Evolutionary conservation across 2,113 vertebrate genomes (phyloP), one percentile per base, ranked within the genome.

Genomic region (Pseudopipra pipra): DNA sequence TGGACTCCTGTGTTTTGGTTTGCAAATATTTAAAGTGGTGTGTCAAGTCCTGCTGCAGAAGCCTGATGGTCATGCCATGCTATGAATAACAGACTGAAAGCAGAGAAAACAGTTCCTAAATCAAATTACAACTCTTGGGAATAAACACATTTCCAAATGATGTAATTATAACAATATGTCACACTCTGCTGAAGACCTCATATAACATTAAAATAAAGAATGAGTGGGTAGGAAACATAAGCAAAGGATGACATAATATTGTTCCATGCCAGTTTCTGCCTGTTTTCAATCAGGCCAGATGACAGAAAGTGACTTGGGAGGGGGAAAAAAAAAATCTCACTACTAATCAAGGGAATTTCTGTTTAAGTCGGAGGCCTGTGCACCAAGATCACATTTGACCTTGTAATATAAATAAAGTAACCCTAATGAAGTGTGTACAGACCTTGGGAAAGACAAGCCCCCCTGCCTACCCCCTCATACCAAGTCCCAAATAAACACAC

Each of bases 151-250:
- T 97, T 97, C 87, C 56, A 94, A 97, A 96, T 97, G 97, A 97
- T 94, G 81, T 97, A 97, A 98, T 97, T 97, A 94, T 85, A 97
- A 98, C 89, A 98, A 96, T 95, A 98, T 97, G 96, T 94, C 95
- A 97, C 88, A 95, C 92, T 68, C 95, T n/a, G 66, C 74, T 96
- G 94, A 93, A 96, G 96, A 98, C 96, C 92, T 97, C 97, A 95
- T 97, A 95, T 92, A 97, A 96, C 82, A 95, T 93, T 95, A 93
- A 97, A 77, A 97, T 95, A 97, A 97, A 97, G 92, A 97, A 97
- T 63, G 83, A 95, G 94, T 92, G 95, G 74, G 78, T 96, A 96
- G 82, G 87, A 98, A 97, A 92, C 95, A 91, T 85, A 97, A 97
- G 95, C 86, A 97, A 90, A 94, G 44, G 94, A 97, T 96, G 92